These are phyloP conservation scores for Drosophila persimilis DNA, from an alignment of 1,140 invertebrate genomes.

Conservation along the genomic window DNA sequence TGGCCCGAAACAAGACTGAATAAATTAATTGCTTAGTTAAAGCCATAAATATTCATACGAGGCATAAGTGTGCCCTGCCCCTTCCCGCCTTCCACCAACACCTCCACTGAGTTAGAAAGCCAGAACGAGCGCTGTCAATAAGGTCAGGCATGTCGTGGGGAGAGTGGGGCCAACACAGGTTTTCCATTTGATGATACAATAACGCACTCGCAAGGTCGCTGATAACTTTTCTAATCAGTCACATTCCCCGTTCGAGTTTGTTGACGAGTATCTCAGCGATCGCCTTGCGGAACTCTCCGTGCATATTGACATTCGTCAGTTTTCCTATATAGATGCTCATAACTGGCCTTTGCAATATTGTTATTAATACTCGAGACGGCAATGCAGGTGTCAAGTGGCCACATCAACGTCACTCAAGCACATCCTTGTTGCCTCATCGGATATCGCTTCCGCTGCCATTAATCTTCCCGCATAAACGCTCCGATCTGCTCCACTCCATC, in stretches of 20 bases:
- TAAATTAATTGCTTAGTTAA: conserved; percentile 15
- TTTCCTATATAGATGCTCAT: conserved; percentile 36
- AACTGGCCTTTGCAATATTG: conserved; percentile 36
- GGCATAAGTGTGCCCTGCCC: neutral
- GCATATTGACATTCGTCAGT: conserved; percentile 59
- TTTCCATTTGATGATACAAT: conserved; percentile 66
- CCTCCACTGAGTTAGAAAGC: conserved; percentile 33
- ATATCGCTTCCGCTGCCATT: conserved; percentile 66
- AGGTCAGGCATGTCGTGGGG: conserved; percentile 30
- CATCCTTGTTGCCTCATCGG: conserved; percentile 46
- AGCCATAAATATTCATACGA: conserved; percentile 33
- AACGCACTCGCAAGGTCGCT: conserved; percentile 48
- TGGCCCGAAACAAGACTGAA: conserved; percentile 16
- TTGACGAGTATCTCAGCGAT: conserved; percentile 32
- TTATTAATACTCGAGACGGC: conserved; percentile 17
- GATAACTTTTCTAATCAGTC: conserved; percentile 73
- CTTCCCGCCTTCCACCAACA: no score
- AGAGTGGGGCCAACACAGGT: conserved; percentile 36
- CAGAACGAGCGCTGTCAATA: conserved; percentile 13
- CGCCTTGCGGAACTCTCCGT: conserved; percentile 65
- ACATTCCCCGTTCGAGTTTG: conserved; percentile 37
- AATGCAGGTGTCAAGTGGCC: conserved; percentile 53
- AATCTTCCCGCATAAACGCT: conserved; percentile 44
- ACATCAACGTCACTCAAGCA: conserved; percentile 53
- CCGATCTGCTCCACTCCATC: neutral